phyloP scores from a whole-genome alignment of 2,797 vertebrate genomes.

The Rhincodon typus region DNA sequence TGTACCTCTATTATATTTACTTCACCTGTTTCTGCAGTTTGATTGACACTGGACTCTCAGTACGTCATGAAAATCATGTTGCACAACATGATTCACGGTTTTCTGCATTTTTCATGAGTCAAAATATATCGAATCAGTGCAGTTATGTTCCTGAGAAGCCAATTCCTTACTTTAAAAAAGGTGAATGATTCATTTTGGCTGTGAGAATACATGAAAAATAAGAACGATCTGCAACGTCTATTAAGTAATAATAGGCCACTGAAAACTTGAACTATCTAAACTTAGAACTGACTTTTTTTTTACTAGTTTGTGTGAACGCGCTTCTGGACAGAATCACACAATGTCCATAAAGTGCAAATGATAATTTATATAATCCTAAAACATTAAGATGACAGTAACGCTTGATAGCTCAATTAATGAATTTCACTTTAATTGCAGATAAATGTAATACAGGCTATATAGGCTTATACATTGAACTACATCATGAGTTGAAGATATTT shows the following conservation, averaged over 20 bases:
- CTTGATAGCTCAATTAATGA: neutral
- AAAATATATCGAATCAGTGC: neutral
- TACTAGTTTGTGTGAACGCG: neutral
- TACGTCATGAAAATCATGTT: neutral
- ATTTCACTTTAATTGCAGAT: neutral
- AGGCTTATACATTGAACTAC: neutral
- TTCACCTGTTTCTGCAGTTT: neutral
- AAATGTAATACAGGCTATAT: neutral
- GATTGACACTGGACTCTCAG: neutral
- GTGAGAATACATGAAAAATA: neutral
- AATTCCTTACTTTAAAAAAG: too few relatives aligned
- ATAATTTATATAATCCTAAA: neutral
- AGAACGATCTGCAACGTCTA: neutral
- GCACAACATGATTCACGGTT: neutral
- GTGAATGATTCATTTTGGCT: too few relatives aligned
- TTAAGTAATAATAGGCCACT: neutral
- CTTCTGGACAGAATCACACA: neutral
- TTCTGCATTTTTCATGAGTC: neutral
- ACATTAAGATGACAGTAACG: neutral
- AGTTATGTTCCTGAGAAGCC: too few relatives aligned
- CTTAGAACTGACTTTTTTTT: neutral
- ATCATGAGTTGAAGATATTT: neutral
- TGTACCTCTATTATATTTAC: neutral
- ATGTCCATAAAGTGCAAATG: neutral
- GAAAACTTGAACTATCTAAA: neutral